A percentile compares a stretch with the other conserved stretches of the same genome.
These are phyloP conservation scores for Gopherus evgoodei DNA, from an alignment of 2,113 vertebrate species.

Conservation along the genomic window DNA sequence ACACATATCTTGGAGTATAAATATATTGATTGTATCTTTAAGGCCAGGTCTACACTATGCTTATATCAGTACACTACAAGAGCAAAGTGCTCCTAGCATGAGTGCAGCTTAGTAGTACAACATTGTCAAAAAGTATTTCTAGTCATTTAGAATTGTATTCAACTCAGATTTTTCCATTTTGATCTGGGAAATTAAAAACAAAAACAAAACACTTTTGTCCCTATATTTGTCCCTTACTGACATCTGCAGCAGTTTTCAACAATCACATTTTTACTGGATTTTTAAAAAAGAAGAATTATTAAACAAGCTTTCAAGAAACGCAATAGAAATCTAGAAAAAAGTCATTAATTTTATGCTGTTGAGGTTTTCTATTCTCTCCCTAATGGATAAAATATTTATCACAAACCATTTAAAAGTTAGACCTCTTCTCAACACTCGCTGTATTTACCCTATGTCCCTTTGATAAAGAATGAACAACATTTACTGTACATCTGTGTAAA, in stretches of 20 bases:
- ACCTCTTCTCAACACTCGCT: slow-evolving; percentile 34
- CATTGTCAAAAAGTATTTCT: background rate
- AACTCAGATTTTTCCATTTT: background rate
- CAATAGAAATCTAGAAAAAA: background rate
- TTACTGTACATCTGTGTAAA: slow-evolving; percentile 68
- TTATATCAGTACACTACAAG: background rate
- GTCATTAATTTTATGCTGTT: background rate
- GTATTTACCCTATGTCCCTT: slow-evolving; percentile 8
- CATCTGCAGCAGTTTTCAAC: background rate
- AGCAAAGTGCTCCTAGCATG: background rate
- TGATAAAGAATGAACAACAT: slow-evolving; percentile 63
- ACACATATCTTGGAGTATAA: background rate
- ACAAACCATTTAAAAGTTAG: slow-evolving; percentile 52
- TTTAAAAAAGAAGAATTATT: background rate
- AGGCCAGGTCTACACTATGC: background rate
- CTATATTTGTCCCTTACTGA: background rate
- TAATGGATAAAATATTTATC: slow-evolving; percentile 49
- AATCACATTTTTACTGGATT: background rate
- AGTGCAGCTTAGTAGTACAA: background rate
- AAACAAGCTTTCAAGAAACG: background rate
- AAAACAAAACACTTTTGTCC: background rate
- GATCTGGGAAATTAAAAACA: background rate
- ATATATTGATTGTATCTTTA: background rate
- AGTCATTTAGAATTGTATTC: background rate
- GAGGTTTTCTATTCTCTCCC: background rate